Base-by-base conservation (phyloP, 1,140 invertebrate species). In the Helicoverpa armigera region DNA sequence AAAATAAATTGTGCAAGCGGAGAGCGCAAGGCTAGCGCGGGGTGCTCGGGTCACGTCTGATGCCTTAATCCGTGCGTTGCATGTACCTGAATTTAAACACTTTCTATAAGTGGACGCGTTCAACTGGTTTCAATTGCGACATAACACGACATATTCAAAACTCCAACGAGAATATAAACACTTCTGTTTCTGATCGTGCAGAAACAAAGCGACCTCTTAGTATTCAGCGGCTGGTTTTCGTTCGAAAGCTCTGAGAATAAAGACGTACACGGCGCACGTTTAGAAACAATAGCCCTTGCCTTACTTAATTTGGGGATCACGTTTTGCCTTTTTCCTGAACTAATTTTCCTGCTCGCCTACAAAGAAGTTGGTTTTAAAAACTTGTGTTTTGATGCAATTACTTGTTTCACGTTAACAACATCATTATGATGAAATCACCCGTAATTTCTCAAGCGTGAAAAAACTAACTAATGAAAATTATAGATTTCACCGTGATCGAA, bases 1-100 rank as follows among this genome's bases (percentile, higher is more conserved):
- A 72, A 79, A 67, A 82, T 74, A 29, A 31, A 73, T 84, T 86
- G 85, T 83, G 85, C 74, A 86, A 83, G 81, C 77, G 70, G 54
- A 54, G 63, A 69, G 12, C 48, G 75, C 79, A 70, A 80, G 73
- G 73, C 65, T 70, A 51, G 9, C 14, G 54, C 50, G 54, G 35
- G 18, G 69, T 18, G 48, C 53, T 11, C 50, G 75, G 61, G 75
- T 83, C 82, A 85, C 82, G 82, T 85, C 51, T 65, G 73, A 82
- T 56, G 78, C 74, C 56, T 82, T 83, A 84, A 81, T 82, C 85
- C 83, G 73, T 58, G 81, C 51, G 13, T 58, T 58, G 82, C 69
- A 80, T 79, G 16, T 51, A 70, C 61, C 43, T 81, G 16, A 43
- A 78, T 14, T 75, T 80, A 73, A 81, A 81, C 79, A 82, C 83